Base-by-base conservation (phyloP, 2,113 vertebrate species). In the Perognathus longimembris region DNA sequence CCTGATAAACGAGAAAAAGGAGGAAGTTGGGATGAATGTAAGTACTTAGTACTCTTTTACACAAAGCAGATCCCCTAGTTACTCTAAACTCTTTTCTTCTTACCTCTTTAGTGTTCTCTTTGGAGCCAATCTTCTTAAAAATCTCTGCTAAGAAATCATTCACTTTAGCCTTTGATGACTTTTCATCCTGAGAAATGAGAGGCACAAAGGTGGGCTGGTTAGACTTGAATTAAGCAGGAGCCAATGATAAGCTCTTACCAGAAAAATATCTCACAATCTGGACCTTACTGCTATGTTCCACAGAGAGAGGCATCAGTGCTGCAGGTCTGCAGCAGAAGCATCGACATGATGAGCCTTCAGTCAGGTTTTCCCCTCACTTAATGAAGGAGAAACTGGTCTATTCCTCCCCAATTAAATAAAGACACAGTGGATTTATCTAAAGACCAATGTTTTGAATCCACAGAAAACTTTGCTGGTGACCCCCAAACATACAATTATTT, bases 81-180 rank as follows among this genome's bases (percentile, higher is more conserved):
- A 18, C 40, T 22, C 50, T 26, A 36, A 12, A 26, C 3, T 26
- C 50, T 86, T 86, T 45, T 9, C 63, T 21, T 71, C 97, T 97
- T 86, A 98, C 99, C 99, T 99, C 99, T 96, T 99, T 99, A 22
- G 99, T 99, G 94, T 99, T 99, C 96, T 99, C 99, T 97, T 99
- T 99, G 90, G 99, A 99, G 61, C 99, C 99, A 77, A 99, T 99
- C 98, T 99, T 99, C 98, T 99, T 99, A 97, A 99, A 99, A 97
- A 99, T 99, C 96, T 99, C 99, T 59, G 99, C 99, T 96, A 99
- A 98, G 96, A 99, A 99, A 96, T 99, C 99, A 10, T 99, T 99
- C 91, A 99, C 99, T 97, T 99, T 99, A 30, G 99, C 99, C 97
- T 99, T 99, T 0, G 99, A 99, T 97, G 99, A 98, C 61, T 99